phyloP scores from a whole-genome alignment of 2,888 invertebrate genomes.

The Esperia sulphurella region DNA sequence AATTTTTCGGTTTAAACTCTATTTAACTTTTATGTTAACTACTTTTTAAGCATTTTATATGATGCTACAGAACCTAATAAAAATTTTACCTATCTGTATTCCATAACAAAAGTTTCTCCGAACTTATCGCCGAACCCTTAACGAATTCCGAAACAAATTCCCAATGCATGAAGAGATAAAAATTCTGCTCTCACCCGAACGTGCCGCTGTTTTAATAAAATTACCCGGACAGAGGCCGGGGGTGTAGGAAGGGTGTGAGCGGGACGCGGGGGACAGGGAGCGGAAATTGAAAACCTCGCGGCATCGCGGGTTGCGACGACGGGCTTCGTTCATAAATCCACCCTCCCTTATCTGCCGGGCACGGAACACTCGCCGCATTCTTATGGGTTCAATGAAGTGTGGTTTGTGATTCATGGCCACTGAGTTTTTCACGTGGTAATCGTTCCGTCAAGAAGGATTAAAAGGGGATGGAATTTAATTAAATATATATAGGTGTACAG shows the following conservation, averaged over 20 bases:
- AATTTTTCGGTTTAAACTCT: too few species aligned
- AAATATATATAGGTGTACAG: too few species aligned
- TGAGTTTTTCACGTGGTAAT: slow-evolving; percentile 20
- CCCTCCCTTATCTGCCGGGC: slow-evolving; percentile 46
- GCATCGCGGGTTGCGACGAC: slow-evolving; percentile 9
- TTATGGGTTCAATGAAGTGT: slow-evolving; percentile 52
- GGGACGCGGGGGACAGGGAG: slow-evolving; percentile 28
- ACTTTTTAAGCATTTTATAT: too few species aligned
- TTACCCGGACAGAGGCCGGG: slow-evolving; percentile 36
- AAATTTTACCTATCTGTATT: too few species aligned
- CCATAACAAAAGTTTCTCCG: not conserved
- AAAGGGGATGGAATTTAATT: slow-evolving; percentile 10
- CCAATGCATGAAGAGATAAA: slow-evolving; percentile 60
- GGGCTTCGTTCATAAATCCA: slow-evolving; percentile 46
- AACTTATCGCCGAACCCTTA: slow-evolving; percentile 21
- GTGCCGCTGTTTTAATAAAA: slow-evolving; percentile 67
- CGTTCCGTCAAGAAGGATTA: slow-evolving; percentile 8
- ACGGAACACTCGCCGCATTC: slow-evolving; percentile 37
- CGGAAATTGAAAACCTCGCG: slow-evolving; percentile 71
- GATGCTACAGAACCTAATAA: too few species aligned
- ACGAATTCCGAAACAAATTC: slow-evolving; percentile 29
- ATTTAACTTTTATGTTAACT: too few species aligned
- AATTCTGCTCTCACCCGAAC: slow-evolving; percentile 45
- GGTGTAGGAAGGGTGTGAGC: slow-evolving; percentile 7
- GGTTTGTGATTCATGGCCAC: slow-evolving; percentile 37